Percentiles rank a stretch among this genome's conserved stretches.
Evolutionary conservation across 1,140 invertebrate genomes (phyloP).

Genomic region (Asobara japonica): DNA sequence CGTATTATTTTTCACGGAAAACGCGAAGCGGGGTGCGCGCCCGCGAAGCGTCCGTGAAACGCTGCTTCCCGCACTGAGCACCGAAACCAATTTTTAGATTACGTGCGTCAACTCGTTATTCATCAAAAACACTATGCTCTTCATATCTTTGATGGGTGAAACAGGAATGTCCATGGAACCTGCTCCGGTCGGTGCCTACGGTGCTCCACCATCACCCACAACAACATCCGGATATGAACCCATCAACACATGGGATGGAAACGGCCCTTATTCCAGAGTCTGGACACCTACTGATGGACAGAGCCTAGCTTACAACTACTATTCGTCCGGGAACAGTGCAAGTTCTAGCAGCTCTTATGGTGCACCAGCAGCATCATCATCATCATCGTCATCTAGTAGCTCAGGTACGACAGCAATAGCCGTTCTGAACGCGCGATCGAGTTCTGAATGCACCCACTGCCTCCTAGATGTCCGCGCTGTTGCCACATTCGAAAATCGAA

Average conservation of each 20-base stretch:
- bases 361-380: slow-evolving; percentile 63
- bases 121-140: too few relatives aligned
- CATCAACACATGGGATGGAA: slow-evolving; percentile 71
- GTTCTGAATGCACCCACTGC: too few relatives aligned
- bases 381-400: slow-evolving; percentile 67
- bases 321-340: slow-evolving; percentile 69
- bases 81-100: too few relatives aligned
- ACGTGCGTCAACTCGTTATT: not conserved
- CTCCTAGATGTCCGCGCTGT: too few relatives aligned
- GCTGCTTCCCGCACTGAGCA: too few relatives aligned
- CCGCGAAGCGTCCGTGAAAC: too few relatives aligned
- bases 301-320: slow-evolving; percentile 81
- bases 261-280: slow-evolving; percentile 78
- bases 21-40: too few relatives aligned
- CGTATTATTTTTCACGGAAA: too few relatives aligned
- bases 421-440: too few relatives aligned
- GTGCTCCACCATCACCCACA: slow-evolving; percentile 68
- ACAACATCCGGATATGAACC: slow-evolving; percentile 69
- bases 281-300: slow-evolving; percentile 74
- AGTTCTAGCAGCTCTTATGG: slow-evolving; percentile 61
- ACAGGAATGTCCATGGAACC: slow-evolving; percentile 79
- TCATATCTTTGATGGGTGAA: not conserved
- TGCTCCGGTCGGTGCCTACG: slow-evolving; percentile 67
- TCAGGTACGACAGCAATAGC: too few relatives aligned
- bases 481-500: too few relatives aligned